These are phyloP conservation scores for Oryzias woworae DNA, from an alignment of 2,113 vertebrate genomes.

Conservation along the genomic window DNA sequence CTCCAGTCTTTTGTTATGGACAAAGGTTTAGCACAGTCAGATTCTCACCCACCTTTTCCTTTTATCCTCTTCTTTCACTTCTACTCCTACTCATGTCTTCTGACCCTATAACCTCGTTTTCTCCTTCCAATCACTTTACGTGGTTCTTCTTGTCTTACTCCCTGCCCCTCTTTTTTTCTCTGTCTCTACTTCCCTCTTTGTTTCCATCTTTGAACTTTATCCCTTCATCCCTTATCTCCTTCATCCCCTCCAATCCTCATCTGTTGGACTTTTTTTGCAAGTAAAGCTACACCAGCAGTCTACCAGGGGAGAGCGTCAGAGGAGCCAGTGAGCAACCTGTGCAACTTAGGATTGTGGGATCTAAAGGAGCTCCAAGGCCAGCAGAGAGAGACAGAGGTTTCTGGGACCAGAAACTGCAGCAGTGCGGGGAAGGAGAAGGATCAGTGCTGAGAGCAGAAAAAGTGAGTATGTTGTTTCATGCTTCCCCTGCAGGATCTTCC, in stretches of 20 bases:
- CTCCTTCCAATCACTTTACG: slow-evolving; percentile 73
- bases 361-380: slow-evolving; percentile 22
- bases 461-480: slow-evolving; percentile 58
- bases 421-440: slow-evolving; percentile 24
- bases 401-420: slow-evolving; percentile 29
- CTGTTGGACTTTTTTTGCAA: slow-evolving; percentile 71
- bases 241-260: slow-evolving; percentile 81
- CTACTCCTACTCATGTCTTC: slow-evolving; percentile 55
- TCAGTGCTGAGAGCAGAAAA: slow-evolving; percentile 23
- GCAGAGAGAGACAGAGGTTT: slow-evolving; percentile 4
- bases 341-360: slow-evolving; percentile 42
- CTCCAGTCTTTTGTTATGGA: too few species aligned
- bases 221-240: slow-evolving; percentile 82
- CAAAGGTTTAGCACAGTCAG: too few species aligned
- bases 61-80: slow-evolving; percentile 33
- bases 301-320: slow-evolving; percentile 49
- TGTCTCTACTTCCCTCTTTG: slow-evolving; percentile 53
- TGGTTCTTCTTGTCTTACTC: slow-evolving; percentile 21
- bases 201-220: slow-evolving; percentile 80
- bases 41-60: slow-evolving; percentile 22
- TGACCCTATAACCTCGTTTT: slow-evolving; percentile 74
- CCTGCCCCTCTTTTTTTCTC: slow-evolving; percentile 30
- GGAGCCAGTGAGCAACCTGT: slow-evolving; percentile 39
- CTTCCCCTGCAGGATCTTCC: not conserved
- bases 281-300: slow-evolving; percentile 61